These are phyloP conservation scores for Malurus melanocephalus DNA, from an alignment of 2,113 vertebrate species.

Conservation along the genomic window DNA sequence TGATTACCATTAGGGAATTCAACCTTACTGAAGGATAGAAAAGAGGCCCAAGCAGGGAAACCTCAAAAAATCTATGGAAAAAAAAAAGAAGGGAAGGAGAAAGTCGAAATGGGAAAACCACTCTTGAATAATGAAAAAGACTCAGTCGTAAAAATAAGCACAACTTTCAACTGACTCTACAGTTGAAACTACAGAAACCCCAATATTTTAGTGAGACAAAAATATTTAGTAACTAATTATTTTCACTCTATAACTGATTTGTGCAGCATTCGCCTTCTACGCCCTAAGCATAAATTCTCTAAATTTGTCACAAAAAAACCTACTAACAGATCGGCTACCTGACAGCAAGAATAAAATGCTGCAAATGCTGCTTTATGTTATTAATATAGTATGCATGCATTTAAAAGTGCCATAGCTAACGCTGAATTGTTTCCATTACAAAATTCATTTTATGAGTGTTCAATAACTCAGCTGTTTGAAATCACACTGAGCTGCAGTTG, in stretches of 20 bases:
- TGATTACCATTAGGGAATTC: slow-evolving; percentile 74
- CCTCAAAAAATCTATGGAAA: slow-evolving; percentile 45
- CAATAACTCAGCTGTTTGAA: slow-evolving; percentile 42
- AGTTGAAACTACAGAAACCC: slow-evolving; percentile 36
- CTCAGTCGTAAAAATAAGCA: slow-evolving; percentile 45
- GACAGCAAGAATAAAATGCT: background rate
- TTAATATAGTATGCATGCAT: background rate
- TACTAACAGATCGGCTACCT: background rate
- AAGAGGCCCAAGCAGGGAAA: slow-evolving; percentile 66
- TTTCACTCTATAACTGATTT: background rate
- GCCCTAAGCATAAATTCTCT: background rate
- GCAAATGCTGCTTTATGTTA: background rate
- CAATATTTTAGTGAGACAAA: slow-evolving; percentile 21
- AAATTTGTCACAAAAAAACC: background rate
- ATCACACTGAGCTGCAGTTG: slow-evolving; percentile 21
- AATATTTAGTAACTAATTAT: slow-evolving; percentile 36
- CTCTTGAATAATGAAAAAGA: slow-evolving; percentile 56
- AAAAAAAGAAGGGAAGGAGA: slow-evolving; percentile 7
- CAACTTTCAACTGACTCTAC: slow-evolving; percentile 33
- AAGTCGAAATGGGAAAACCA: slow-evolving; percentile 43
- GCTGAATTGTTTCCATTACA: slow-evolving; percentile 18
- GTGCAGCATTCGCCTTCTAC: background rate
- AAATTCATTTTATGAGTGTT: slow-evolving; percentile 12
- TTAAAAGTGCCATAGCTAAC: background rate
- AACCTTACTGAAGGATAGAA: slow-evolving; percentile 66